phyloP scores from a whole-genome alignment of 2,888 invertebrate genomes.

The Epiblema foenella region DNA sequence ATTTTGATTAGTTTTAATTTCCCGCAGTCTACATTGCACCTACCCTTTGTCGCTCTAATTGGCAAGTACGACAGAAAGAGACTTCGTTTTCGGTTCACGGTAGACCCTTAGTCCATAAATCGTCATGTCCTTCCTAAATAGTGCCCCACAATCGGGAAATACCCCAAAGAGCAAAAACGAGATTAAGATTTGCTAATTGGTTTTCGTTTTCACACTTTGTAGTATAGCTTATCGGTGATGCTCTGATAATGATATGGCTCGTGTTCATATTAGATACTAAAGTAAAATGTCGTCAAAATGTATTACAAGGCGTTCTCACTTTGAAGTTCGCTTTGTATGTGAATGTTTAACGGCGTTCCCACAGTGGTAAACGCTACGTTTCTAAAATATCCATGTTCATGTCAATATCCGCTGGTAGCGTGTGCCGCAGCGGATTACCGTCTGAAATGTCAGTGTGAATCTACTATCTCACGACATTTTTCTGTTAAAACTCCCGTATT shows the following conservation, averaged over 20 bases:
- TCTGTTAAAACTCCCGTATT: not conserved
- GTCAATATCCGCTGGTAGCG: not conserved
- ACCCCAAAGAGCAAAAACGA: not conserved
- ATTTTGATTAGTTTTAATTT: too few relatives aligned
- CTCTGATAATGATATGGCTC: not conserved
- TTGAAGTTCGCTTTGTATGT: not conserved
- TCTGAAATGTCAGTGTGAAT: not conserved
- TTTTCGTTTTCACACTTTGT: not conserved
- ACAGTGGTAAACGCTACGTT: not conserved
- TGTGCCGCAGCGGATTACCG: not conserved
- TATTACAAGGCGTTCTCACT: not conserved
- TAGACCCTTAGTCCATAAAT: not conserved
- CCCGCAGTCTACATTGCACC: too few relatives aligned
- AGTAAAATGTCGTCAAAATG: not conserved
- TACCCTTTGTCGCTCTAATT: too few relatives aligned
- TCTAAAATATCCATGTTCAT: not conserved
- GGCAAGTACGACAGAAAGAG: too few relatives aligned
- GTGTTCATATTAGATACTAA: too few relatives aligned
- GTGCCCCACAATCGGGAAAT: not conserved
- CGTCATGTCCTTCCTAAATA: slow-evolving; percentile 13
- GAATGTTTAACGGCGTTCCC: not conserved
- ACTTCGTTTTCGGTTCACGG: too few relatives aligned
- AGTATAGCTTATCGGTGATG: not conserved
- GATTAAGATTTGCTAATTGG: not conserved
- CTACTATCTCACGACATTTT: not conserved